Percentiles rank a stretch among this genome's conserved stretches.
phyloP scores from a whole-genome alignment of 2,888 invertebrate genomes.

The Elmis aenea region DNA sequence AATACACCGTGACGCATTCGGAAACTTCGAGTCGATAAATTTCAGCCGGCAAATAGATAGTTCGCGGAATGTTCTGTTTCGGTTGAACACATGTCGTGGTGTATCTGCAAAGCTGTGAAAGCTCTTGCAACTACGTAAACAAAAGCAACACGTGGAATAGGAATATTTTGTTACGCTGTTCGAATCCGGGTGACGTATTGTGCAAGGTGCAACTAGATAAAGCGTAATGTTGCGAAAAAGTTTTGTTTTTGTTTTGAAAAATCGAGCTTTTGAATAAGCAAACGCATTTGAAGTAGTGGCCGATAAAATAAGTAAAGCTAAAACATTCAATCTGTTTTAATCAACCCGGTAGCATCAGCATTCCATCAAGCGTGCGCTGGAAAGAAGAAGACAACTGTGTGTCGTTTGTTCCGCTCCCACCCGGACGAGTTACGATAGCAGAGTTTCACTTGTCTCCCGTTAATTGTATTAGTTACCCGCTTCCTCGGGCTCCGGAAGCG shows the following conservation, averaged over 20 bases:
- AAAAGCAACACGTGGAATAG: too few species aligned
- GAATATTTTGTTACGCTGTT: too few species aligned
- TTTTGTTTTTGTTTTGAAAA: too few species aligned
- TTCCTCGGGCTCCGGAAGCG: conserved; percentile 38
- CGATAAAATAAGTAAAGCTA: conserved; percentile 38
- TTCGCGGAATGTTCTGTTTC: too few species aligned
- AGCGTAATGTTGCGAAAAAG: too few species aligned
- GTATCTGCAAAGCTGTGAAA: too few species aligned
- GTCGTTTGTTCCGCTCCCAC: conserved; percentile 28
- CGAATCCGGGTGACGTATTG: too few species aligned
- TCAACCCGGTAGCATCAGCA: conserved; percentile 45
- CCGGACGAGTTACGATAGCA: conserved; percentile 47
- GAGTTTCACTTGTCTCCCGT: conserved; percentile 50
- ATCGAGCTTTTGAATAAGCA: too few species aligned
- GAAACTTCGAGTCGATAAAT: conserved; percentile 11
- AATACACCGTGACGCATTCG: conserved; percentile 17
- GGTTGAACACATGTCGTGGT: too few species aligned
- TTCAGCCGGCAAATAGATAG: too few species aligned
- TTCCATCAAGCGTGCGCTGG: conserved; percentile 37
- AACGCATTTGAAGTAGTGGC: conserved; percentile 20
- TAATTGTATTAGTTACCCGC: conserved; percentile 50
- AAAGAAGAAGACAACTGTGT: conserved; percentile 22
- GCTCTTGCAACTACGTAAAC: too few species aligned
- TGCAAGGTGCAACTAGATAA: too few species aligned
- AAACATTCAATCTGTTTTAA: conserved; percentile 50